Evolutionary conservation across 1,140 invertebrate genomes (phyloP).

Genomic region (Marisa cornuarietis): DNA sequence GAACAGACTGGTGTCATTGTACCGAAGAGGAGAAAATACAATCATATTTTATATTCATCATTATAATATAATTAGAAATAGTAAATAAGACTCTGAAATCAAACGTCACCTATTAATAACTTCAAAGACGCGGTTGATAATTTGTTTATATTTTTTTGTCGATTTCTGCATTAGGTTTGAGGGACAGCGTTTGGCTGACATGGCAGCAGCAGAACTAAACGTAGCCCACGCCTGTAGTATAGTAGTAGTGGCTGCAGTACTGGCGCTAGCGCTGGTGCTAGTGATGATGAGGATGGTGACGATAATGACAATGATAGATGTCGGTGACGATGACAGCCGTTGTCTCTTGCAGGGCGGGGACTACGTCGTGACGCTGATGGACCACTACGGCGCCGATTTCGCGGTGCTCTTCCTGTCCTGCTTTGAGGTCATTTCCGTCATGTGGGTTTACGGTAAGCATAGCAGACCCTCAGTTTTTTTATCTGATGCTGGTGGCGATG

Average conservation of each 20-base stretch:
- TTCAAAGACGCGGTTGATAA: too few relatives aligned
- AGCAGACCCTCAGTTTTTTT: too few relatives aligned
- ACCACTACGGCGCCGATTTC: constrained; percentile 67
- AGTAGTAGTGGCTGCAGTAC: neutral
- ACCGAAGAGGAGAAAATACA: too few relatives aligned
- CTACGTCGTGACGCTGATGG: constrained; percentile 66
- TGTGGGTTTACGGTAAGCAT: constrained; percentile 67
- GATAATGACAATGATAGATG: neutral
- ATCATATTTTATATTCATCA: too few relatives aligned
- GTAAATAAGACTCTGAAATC: too few relatives aligned
- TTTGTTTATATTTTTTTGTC: too few relatives aligned
- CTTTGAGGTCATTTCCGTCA: constrained; percentile 64
- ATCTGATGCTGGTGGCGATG: too few relatives aligned
- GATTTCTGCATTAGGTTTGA: too few relatives aligned
- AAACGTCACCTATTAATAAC: too few relatives aligned
- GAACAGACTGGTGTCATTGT: too few relatives aligned
- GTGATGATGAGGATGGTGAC: constrained; percentile 14
- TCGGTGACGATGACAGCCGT: neutral
- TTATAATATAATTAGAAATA: too few relatives aligned
- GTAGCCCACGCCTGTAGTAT: too few relatives aligned
- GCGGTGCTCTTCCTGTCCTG: constrained; percentile 65
- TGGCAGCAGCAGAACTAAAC: neutral
- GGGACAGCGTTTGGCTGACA: neutral
- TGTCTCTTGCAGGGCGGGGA: constrained; percentile 61
- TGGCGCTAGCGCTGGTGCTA: neutral